phyloP scores from a whole-genome alignment of 2,113 vertebrate genomes.

The Cavia porcellus region DNA sequence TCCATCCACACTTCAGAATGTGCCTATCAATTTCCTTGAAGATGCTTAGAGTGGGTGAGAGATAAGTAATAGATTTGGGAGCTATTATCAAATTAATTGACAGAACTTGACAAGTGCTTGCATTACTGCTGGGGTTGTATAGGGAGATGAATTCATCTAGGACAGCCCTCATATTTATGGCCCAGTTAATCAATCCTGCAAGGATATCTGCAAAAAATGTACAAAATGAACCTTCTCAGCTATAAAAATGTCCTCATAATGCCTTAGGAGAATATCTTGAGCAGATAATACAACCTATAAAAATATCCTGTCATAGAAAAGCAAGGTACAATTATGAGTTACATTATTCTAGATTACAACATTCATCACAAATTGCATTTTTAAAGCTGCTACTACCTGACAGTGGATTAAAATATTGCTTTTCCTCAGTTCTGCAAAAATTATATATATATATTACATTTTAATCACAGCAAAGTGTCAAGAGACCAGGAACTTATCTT shows the following conservation, averaged over 20 bases:
- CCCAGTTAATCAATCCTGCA: not conserved
- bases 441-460: conserved; percentile 22
- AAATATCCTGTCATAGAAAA: conserved; percentile 49
- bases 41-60: not conserved
- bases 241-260: not conserved
- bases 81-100: not conserved
- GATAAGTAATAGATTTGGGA: not conserved
- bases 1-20: not conserved
- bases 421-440: not conserved
- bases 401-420: not conserved
- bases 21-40: not conserved
- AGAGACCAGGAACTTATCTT: not conserved
- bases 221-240: not conserved
- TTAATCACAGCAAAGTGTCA: not conserved
- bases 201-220: not conserved
- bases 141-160: not conserved
- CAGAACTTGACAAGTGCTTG: not conserved
- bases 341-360: not conserved
- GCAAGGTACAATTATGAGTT: not conserved
- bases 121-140: not conserved
- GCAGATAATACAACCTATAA: conserved; percentile 9
- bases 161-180: not conserved
- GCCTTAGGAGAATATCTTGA: not conserved
- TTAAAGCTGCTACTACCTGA: not conserved
- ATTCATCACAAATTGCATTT: conserved; percentile 42